These are phyloP conservation scores for Blastobasis lacticolella DNA, from an alignment of 2,888 invertebrate genomes.

Conservation along the genomic window DNA sequence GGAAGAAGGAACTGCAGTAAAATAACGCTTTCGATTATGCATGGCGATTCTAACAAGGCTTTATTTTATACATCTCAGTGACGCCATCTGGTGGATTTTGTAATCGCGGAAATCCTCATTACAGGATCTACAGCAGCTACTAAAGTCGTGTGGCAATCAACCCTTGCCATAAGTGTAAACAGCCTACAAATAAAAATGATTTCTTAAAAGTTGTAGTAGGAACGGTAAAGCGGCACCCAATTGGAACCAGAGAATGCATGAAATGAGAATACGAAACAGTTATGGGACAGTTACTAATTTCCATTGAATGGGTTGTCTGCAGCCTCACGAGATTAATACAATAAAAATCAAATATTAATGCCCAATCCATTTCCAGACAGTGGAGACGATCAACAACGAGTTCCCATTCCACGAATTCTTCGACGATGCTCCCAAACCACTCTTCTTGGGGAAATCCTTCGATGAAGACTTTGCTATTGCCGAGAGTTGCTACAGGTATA, in stretches of 20 bases:
- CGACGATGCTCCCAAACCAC: conserved; percentile 91
- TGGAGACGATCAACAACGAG: conserved; percentile 78
- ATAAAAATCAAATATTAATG: background rate
- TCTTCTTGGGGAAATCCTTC: conserved; percentile 86
- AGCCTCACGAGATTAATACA: conserved; percentile 1
- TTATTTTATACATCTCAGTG: no score
- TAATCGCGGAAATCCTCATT: no score
- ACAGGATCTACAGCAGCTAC: no score
- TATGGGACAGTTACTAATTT: background rate
- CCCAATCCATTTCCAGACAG: conserved; percentile 17
- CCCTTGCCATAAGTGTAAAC: no score
- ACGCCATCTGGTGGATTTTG: no score
- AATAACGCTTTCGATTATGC: no score
- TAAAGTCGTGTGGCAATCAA: no score
- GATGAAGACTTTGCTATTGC: conserved; percentile 92
- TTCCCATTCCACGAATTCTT: conserved; percentile 98
- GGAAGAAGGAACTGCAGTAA: no score
- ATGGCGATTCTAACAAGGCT: no score
- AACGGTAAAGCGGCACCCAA: background rate
- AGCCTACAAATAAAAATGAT: no score
- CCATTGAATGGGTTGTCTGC: background rate
- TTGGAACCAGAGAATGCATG: background rate
- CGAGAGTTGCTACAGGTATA: conserved; percentile 88
- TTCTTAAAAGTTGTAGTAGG: no score
- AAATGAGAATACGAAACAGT: no score